Conservation (phyloP, 1,140 invertebrate species). For the Elymnias hypermnestra region DNA sequence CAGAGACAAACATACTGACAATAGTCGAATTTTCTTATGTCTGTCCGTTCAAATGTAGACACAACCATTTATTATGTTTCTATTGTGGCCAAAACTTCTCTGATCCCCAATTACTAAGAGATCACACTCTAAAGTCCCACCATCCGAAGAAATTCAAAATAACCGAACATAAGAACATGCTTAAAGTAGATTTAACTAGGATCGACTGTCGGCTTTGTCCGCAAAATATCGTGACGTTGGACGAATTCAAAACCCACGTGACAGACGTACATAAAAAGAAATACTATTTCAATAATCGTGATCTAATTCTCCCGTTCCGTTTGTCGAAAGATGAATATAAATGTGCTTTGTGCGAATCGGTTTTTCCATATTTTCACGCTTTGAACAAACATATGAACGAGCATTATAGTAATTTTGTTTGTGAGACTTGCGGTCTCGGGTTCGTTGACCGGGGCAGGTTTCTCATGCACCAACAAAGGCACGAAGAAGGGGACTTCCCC, state of each 20-base stretch:
- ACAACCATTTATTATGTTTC: slow-evolving; percentile 58
- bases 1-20: slow-evolving; percentile 54
- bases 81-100: slow-evolving; percentile 51
- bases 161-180: slow-evolving; percentile 52
- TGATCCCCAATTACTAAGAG: slow-evolving; percentile 33
- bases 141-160: slow-evolving; percentile 59
- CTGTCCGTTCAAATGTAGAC: slow-evolving; percentile 59
- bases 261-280: slow-evolving; percentile 40
- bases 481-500: slow-evolving; percentile 57
- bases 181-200: slow-evolving; percentile 53
- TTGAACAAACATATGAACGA: slow-evolving; percentile 66
- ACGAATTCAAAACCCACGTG: slow-evolving; percentile 46
- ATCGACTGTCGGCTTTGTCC: slow-evolving; percentile 55
- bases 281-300: slow-evolving; percentile 47
- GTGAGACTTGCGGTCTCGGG: slow-evolving; percentile 74
- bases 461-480: slow-evolving; percentile 65
- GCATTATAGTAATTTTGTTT: no score
- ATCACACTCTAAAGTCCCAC: slow-evolving; percentile 42
- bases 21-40: slow-evolving; percentile 57
- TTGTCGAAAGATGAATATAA: slow-evolving; percentile 41
- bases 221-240: slow-evolving; percentile 33
- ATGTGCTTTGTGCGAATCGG: slow-evolving; percentile 44
- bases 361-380: slow-evolving; percentile 59
- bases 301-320: slow-evolving; percentile 48
- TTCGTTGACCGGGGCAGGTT: slow-evolving; percentile 73